A percentile compares a stretch with the other conserved stretches of the same genome.
phyloP scores from a whole-genome alignment of 2,888 invertebrate species.

The Synergus gifuensis region DNA sequence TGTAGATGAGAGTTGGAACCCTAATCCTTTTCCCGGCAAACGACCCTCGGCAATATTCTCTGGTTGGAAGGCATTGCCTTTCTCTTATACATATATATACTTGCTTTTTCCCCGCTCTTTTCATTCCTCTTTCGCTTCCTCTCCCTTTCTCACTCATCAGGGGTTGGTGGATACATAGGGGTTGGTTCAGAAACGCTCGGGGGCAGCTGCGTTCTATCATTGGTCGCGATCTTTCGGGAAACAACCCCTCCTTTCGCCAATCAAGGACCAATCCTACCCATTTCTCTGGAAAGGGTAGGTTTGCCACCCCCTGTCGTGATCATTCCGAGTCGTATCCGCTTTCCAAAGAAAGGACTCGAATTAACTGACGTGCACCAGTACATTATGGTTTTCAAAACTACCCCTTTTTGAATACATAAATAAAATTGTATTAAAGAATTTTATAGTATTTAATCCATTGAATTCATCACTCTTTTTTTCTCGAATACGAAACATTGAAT shows the following conservation, averaged over 20 bases:
- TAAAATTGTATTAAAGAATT: too few species aligned
- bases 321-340: neutral
- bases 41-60: constrained; percentile 45
- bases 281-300: constrained; percentile 56
- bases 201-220: constrained; percentile 75
- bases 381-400: neutral
- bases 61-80: constrained; percentile 36
- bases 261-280: constrained; percentile 74
- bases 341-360: neutral
- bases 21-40: constrained; percentile 47
- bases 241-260: constrained; percentile 71
- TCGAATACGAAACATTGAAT: neutral
- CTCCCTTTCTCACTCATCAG: constrained; percentile 40
- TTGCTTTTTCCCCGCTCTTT: constrained; percentile 24
- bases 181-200: constrained; percentile 42
- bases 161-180: constrained; percentile 46
- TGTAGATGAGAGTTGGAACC: neutral
- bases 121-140: constrained; percentile 13
- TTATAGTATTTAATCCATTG: neutral
- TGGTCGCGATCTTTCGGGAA: constrained; percentile 75
- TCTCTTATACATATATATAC: constrained; percentile 26
- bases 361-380: too few species aligned
- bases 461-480: neutral
- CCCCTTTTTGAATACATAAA: neutral
- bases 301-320: constrained; percentile 41